Percentiles rank a stretch among this genome's conserved stretches.
phyloP scores from a whole-genome alignment of 23 tunicate species.

The Oikopleura dioica region DNA sequence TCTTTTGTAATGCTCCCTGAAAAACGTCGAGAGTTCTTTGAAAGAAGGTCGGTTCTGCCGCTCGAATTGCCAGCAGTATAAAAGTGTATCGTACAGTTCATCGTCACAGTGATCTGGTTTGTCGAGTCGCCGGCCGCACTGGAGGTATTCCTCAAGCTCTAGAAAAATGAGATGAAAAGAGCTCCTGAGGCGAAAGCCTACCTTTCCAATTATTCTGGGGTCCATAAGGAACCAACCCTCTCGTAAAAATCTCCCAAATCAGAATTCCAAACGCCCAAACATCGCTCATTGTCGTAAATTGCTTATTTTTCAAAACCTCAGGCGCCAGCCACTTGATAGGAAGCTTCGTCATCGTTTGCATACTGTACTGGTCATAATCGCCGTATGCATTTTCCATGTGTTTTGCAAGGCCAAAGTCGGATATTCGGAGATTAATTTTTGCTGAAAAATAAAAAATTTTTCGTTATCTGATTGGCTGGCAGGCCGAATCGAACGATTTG shows the following conservation, averaged over 20 bases:
- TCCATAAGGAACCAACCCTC: conserved; percentile 9
- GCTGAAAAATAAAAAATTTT: too few relatives aligned
- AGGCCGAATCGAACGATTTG: too few relatives aligned
- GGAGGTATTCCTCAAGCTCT: neutral
- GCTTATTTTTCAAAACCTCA: neutral
- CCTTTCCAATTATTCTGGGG: neutral
- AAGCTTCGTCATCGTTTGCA: neutral
- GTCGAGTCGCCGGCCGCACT: neutral
- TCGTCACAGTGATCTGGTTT: neutral
- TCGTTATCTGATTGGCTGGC: too few relatives aligned
- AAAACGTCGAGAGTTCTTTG: neutral
- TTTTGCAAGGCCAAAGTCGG: conserved; percentile 6
- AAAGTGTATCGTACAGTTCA: neutral
- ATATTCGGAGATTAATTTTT: neutral
- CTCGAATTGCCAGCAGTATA: neutral
- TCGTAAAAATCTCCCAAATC: conserved; percentile 4
- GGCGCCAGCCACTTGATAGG: conserved; percentile 13
- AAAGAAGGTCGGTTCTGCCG: neutral
- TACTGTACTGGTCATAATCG: neutral
- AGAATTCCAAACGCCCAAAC: conserved; percentile 13
- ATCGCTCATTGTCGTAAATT: conserved; percentile 2
- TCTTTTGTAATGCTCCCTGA: neutral
- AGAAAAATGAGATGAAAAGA: too few relatives aligned
- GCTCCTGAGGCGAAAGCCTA: neutral
- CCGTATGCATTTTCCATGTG: neutral